Percentiles rank a stretch among this genome's conserved stretches.
These are phyloP conservation scores for Darevskia nairensis DNA, from an alignment of 2,797 vertebrate species.

Conservation along the genomic window DNA sequence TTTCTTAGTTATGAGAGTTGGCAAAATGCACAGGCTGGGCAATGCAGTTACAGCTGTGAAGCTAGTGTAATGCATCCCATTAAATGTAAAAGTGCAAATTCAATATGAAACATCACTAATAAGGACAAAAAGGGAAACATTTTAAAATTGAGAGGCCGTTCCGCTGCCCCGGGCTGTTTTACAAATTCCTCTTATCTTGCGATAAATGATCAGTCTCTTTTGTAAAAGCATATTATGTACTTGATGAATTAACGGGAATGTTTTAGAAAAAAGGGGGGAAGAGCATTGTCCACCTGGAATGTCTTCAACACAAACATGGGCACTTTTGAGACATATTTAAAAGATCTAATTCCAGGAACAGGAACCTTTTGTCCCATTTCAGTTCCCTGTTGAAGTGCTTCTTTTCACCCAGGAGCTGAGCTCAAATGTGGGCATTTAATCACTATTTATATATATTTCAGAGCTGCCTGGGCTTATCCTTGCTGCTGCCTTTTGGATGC, in stretches of 20 bases:
- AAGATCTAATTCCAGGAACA: too few relatives aligned
- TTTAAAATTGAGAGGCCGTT: not conserved
- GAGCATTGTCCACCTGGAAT: not conserved
- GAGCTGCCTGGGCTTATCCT: not conserved
- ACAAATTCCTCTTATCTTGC: not conserved
- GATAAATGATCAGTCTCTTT: not conserved
- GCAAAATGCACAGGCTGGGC: constrained; percentile 5
- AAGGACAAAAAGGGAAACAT: not conserved
- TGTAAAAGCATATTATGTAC: not conserved
- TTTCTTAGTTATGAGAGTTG: not conserved
- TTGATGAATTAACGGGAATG: not conserved
- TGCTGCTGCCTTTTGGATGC: constrained; percentile 24
- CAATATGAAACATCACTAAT: not conserved
- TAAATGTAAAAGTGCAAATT: not conserved
- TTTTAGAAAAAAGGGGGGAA: not conserved
- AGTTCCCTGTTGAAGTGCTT: not conserved
- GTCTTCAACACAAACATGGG: not conserved
- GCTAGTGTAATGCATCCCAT: not conserved
- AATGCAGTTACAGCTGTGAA: constrained; percentile 23
- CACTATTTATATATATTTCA: too few relatives aligned
- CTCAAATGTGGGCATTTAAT: not conserved
- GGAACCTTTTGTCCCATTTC: not conserved
- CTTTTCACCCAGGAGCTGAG: not conserved
- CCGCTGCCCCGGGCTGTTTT: not conserved
- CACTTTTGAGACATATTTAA: too few relatives aligned